Evolutionary conservation across 37 sponge, comb jelly and placozoan species (phyloP), one percentile per base, ranked within the genome.

Genomic region (Hexactinellida sp.): DNA sequence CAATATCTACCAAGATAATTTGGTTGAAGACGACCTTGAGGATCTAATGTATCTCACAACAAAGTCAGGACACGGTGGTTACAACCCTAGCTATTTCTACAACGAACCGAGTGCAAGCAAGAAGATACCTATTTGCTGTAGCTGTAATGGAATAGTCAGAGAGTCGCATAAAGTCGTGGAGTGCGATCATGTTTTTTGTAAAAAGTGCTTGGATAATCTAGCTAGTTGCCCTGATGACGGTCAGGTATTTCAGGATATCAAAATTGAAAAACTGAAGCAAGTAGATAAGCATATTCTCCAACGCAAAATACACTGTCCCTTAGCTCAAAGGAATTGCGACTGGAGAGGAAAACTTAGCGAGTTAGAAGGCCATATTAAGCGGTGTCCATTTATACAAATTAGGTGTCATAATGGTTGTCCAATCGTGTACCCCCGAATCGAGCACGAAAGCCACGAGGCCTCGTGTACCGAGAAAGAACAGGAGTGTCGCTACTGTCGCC

Each of bases 301-400:
- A n/a, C 3, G 76, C 19, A 10, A n/a, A n/a, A 63, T 63, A 10
- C 76, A 63, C 34, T 63, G 76, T n/a, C 76, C 76, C 25, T n/a
- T 63, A 23, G 76, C 30, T 10, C 32, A 28, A 63, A 63, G 76
- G 76, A n/a, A n/a, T 7, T 63, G 76, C 34, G 76, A 63, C 13
- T 63, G 76, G 76, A 63, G 76, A n/a, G 76, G 76, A 23, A 63
- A 63, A 63, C 76, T 63, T 28, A 63, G 76, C 34, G 76, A 63
- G 34, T 1, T 63, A 7, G 76, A 63, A 32, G 76, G 76, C 3
- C 76, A 63, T 23, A 63, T 63, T 7, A 63, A 63, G 13, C 3
- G 76, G 34, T 63, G 76, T 63, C 28, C 5, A 23, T 63, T 63
- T 28, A 25, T 63, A 7, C 76, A n/a, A 25, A 25, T 63, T 21